phyloP scores from a whole-genome alignment of 2,113 vertebrate genomes.

The Poecile atricapillus region DNA sequence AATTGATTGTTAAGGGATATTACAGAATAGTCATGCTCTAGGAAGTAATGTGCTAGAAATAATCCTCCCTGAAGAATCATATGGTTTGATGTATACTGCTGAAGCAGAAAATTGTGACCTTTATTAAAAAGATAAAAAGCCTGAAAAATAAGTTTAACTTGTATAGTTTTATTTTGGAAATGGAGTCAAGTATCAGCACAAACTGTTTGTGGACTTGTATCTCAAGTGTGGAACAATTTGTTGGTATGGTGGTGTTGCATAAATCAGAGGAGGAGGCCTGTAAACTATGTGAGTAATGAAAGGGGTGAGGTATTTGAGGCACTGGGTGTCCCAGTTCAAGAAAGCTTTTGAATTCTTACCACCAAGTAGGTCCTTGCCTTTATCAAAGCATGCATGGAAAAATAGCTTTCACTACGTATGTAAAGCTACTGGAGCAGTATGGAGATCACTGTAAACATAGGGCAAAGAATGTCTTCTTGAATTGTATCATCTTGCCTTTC shows the following conservation, averaged over 20 bases:
- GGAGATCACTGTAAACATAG: background rate
- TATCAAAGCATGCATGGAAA: background rate
- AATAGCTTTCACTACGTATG: background rate
- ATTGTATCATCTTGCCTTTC: background rate
- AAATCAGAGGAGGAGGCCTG: background rate
- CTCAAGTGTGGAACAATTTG: background rate
- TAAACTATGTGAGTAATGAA: background rate
- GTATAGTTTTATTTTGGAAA: background rate
- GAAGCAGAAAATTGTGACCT: constrained; percentile 53
- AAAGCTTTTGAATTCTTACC: background rate
- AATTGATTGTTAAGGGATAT: constrained; percentile 75
- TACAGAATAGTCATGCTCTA: constrained; percentile 57
- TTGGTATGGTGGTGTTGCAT: background rate
- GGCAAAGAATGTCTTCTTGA: background rate
- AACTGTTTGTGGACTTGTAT: background rate
- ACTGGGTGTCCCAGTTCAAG: background rate
- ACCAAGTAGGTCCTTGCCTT: background rate
- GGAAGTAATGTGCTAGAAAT: constrained; percentile 65
- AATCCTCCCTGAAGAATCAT: constrained; percentile 59
- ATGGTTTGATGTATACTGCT: constrained; percentile 25
- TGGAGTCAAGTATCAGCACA: background rate
- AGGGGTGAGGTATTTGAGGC: background rate
- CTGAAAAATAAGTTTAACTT: background rate
- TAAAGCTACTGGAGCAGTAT: background rate
- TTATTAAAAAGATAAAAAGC: constrained; percentile 26